phyloP scores from a whole-genome alignment of 2,888 invertebrate genomes.

The Anticlea derivata region DNA sequence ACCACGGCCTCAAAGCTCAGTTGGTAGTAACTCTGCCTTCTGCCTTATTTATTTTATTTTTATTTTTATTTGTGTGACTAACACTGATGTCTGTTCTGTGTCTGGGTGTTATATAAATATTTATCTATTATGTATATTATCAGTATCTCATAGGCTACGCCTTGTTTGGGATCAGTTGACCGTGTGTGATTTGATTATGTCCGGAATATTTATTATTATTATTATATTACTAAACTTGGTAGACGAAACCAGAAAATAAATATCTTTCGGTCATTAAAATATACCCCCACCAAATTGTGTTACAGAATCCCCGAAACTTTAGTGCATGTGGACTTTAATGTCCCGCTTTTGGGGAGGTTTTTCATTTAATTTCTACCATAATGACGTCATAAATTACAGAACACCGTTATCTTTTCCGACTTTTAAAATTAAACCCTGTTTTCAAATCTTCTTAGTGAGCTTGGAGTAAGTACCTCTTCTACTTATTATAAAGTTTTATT shows the following conservation, averaged over 20 bases:
- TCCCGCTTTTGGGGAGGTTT: constrained; percentile 49
- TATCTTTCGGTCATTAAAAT: constrained; percentile 11
- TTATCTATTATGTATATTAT: too few relatives aligned
- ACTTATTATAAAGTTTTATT: constrained; percentile 33
- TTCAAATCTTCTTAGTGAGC: constrained; percentile 47
- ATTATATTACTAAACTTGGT: too few relatives aligned
- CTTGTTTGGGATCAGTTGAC: too few relatives aligned
- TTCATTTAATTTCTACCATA: constrained; percentile 67
- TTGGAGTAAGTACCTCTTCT: constrained; percentile 24
- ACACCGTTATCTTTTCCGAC: constrained; percentile 63
- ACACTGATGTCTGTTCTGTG: too few relatives aligned
- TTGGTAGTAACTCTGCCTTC: too few relatives aligned
- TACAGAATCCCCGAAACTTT: constrained; percentile 41
- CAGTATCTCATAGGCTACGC: too few relatives aligned
- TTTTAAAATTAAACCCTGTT: constrained; percentile 61
- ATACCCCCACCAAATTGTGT: constrained; percentile 35
- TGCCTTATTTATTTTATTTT: too few relatives aligned
- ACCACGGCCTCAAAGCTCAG: too few relatives aligned
- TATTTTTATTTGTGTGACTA: not conserved
- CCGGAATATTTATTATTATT: too few relatives aligned
- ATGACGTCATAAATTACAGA: constrained; percentile 65
- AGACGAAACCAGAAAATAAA: too few relatives aligned
- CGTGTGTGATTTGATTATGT: not conserved
- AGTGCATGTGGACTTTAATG: constrained; percentile 47
- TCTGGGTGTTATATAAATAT: too few relatives aligned